phyloP scores from a whole-genome alignment of 2,888 invertebrate species.

The Pollenia griseotomentosa region DNA sequence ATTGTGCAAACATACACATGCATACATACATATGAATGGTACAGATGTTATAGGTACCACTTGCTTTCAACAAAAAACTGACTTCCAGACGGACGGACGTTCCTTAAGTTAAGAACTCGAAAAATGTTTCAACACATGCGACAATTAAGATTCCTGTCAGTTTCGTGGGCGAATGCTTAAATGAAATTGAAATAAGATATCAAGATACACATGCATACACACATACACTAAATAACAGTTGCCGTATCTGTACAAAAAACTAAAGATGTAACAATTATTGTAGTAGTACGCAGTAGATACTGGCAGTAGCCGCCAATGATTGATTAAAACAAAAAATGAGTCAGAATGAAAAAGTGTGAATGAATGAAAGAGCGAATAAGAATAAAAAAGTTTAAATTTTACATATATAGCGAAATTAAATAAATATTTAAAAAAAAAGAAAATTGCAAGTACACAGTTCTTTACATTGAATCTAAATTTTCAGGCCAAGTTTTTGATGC shows the following conservation, averaged over 20 bases:
- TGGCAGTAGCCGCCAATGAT: no score
- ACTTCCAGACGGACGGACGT: neutral
- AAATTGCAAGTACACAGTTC: no score
- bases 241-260: neutral
- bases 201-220: neutral
- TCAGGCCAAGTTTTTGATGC: no score
- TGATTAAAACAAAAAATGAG: no score
- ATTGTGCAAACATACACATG: neutral
- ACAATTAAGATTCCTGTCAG: conserved; percentile 70
- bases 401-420: no score
- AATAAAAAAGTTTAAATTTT: no score
- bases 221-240: neutral
- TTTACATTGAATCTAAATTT: no score
- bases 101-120: conserved; percentile 34
- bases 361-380: no score
- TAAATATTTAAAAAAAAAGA: no score
- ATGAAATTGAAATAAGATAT: conserved; percentile 70
- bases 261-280: neutral
- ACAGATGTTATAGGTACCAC: neutral
- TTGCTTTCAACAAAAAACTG: neutral
- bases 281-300: no score
- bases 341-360: no score
- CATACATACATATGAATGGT: neutral
- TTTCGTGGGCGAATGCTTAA: conserved; percentile 70
- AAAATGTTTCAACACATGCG: conserved; percentile 68